Evolutionary conservation across 2,797 vertebrate species (phyloP).

Genomic region (Aeoliscus strigatus): DNA sequence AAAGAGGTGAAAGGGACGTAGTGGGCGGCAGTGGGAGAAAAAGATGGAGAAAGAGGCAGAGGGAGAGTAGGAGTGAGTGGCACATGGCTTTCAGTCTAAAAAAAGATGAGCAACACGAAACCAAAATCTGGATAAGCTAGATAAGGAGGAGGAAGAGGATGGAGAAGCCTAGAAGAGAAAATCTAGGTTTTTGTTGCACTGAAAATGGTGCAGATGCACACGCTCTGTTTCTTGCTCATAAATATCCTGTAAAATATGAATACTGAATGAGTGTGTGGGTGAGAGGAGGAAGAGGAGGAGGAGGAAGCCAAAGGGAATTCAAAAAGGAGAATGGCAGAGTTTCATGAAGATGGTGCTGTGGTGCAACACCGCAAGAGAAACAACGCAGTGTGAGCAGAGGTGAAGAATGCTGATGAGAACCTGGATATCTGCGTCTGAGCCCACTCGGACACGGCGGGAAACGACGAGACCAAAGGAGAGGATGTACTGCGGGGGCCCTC

Average conservation of each 20-base stretch:
- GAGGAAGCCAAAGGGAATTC: constrained; percentile 37
- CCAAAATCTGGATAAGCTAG: constrained; percentile 85
- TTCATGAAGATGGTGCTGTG: no score
- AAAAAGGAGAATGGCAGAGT: constrained; percentile 37
- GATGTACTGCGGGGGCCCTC: no score
- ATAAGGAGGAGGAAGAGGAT: constrained; percentile 79
- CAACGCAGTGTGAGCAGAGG: no score
- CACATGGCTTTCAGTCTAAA: constrained; percentile 81
- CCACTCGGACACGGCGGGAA: no score
- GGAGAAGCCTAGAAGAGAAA: constrained; percentile 59
- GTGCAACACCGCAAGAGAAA: no score
- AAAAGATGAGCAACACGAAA: constrained; percentile 77
- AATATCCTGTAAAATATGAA: constrained; percentile 69
- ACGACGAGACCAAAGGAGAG: no score
- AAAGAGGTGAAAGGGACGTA: constrained; percentile 74
- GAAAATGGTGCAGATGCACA: constrained; percentile 64
- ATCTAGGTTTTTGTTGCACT: constrained; percentile 58
- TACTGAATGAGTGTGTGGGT: constrained; percentile 71
- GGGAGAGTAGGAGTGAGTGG: constrained; percentile 82
- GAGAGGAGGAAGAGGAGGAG: constrained; percentile 43
- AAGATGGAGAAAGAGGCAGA: constrained; percentile 75
- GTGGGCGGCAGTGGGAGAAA: constrained; percentile 75
- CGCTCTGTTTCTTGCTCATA: constrained; percentile 50
- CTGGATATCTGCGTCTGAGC: no score
- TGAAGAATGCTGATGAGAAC: no score